phyloP scores from a whole-genome alignment of 2,113 vertebrate species.

The Pseudorectes ferrugineus region DNA sequence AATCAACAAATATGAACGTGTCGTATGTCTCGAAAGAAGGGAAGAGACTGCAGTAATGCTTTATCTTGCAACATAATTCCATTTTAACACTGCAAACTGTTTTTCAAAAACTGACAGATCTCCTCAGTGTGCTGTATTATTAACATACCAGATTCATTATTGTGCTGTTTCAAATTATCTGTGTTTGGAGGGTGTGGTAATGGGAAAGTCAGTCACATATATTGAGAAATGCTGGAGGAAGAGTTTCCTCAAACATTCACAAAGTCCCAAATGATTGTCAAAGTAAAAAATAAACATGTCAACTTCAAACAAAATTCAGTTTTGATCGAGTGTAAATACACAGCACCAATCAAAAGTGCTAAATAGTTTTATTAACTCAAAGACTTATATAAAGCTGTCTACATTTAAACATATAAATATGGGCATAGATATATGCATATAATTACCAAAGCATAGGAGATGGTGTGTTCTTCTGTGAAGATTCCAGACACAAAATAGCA shows the following conservation, averaged over 20 bases:
- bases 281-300: not conserved
- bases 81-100: not conserved
- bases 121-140: not conserved
- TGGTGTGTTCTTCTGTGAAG: not conserved
- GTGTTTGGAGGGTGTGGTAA: not conserved
- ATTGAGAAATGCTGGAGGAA: not conserved
- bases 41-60: not conserved
- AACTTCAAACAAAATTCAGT: not conserved
- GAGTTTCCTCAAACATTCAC: not conserved
- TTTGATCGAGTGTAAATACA: not conserved
- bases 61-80: not conserved
- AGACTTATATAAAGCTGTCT: not conserved
- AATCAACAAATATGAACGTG: not conserved
- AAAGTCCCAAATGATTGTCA: not conserved
- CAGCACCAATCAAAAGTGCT: not conserved
- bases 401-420: not conserved
- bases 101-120: conserved; percentile 33
- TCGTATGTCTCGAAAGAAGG: not conserved
- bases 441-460: not conserved
- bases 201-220: not conserved
- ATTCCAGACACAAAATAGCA: not conserved
- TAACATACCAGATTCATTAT: conserved; percentile 49
- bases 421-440: not conserved
- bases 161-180: not conserved
- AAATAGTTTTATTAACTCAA: not conserved